Percentiles rank a stretch among this genome's conserved stretches.
phyloP scores from a whole-genome alignment of 2,797 vertebrate species.

The Chaenodraco wilsoni region DNA sequence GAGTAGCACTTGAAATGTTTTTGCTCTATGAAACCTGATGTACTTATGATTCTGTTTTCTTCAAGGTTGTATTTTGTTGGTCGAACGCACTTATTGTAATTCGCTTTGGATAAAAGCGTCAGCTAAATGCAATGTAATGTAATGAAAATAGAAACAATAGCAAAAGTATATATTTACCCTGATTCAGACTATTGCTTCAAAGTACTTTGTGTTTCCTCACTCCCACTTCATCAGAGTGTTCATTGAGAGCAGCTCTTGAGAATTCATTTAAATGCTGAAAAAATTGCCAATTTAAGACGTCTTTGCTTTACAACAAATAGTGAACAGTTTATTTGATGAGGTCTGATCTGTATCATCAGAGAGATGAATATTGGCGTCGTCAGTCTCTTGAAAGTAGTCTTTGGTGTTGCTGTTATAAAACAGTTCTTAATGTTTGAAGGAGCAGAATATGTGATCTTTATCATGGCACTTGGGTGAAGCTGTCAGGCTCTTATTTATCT shows the following conservation, averaged over 20 bases:
- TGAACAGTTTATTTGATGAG: not conserved
- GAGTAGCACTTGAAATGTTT: no score
- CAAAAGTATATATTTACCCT: no score
- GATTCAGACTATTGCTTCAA: not conserved
- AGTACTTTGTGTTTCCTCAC: not conserved
- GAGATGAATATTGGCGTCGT: conserved; percentile 6
- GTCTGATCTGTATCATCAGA: not conserved
- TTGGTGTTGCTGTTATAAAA: conserved; percentile 8
- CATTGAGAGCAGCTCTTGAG: not conserved
- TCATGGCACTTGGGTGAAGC: not conserved
- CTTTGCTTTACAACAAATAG: not conserved
- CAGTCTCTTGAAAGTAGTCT: conserved; percentile 10
- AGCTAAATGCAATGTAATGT: no score
- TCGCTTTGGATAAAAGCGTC: no score
- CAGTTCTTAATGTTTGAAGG: conserved; percentile 13
- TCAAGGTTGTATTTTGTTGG: no score
- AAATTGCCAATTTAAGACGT: not conserved
- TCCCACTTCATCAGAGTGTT: not conserved
- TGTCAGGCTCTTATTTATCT: conserved; percentile 27
- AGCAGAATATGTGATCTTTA: conserved; percentile 23
- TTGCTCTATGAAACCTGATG: no score
- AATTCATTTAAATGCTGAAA: not conserved
- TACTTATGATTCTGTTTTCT: no score
- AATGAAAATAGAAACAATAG: no score
- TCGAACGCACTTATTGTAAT: no score